Base-by-base conservation (phyloP, 2,797 vertebrate genomes). In the Parambassis ranga region DNA sequence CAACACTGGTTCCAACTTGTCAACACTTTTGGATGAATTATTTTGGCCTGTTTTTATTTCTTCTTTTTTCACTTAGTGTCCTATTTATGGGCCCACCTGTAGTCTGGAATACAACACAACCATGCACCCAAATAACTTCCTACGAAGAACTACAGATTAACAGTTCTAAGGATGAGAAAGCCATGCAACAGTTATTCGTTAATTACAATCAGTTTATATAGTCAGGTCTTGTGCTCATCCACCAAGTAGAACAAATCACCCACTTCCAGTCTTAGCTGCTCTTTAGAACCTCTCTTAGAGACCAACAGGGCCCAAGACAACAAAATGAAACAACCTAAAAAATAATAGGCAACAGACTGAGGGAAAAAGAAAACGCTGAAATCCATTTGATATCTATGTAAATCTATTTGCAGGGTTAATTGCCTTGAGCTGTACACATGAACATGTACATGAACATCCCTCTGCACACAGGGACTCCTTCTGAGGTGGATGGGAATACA, bases 381-480 rank as follows among this genome's bases (percentile, higher is more conserved):
- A 80, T 65, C 62, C 71, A 35, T 47, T 28, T 1, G 19, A 79
- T 55, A 30, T 49, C 42, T 46, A 48, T 80, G 69, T 30, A 77
- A 76, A 82, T 67, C 66, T 53, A 65, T 74, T 74, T 51, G 70
- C 56, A 37, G 53, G 56, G 57, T 79, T 77, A 73, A 69, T 48
- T 65, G 52, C 70, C 46, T 59, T 38, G 24, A 76, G 62, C 57
- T 28, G 15, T n/a, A 23, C 49, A 44, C 44, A 20, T 22, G 37
- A 50, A 47, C 26, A 62, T 77, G 37, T 43, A 50, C 39, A 66
- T 79, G 65, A 74, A 67, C 56, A 42, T 42, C 58, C 19, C 28
- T 59, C 33, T 6, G 63, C n/a, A 31, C 35, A 14, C 7, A 23
- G 20, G 47, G 16, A 43, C 44, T 66, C 11, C 23, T 65, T n/a